Conservation (phyloP, 2,797 vertebrate species). For the Astyanax mexicanus region DNA sequence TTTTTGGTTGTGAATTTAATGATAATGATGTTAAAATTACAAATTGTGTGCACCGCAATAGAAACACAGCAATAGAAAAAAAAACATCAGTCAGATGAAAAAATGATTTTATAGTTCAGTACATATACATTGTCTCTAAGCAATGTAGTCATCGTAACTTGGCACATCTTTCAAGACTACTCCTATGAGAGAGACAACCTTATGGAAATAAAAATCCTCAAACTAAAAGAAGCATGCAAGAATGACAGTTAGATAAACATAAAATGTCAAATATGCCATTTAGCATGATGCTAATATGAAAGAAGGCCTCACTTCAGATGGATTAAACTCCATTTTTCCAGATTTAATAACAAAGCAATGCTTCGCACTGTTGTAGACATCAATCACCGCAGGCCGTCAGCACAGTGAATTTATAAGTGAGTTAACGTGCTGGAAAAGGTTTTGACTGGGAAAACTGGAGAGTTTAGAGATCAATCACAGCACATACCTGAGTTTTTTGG, state of each 20-base stretch:
- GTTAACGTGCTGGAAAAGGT: not conserved
- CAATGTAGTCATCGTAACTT: no score
- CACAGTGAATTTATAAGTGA: not conserved
- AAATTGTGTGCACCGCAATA: no score
- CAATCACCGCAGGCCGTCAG: not conserved
- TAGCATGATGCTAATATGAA: not conserved
- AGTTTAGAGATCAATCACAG: slow-evolving; percentile 7
- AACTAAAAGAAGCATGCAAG: not conserved
- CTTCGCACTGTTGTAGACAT: not conserved
- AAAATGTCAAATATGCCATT: slow-evolving; percentile 5
- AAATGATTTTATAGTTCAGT: not conserved
- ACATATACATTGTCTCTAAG: not conserved
- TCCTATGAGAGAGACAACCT: not conserved
- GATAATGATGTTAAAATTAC: no score
- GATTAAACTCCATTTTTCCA: slow-evolving; percentile 14
- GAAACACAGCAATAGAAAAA: no score
- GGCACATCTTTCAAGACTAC: not conserved
- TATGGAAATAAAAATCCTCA: not conserved
- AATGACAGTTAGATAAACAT: not conserved
- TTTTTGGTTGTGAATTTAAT: no score
- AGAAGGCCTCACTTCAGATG: not conserved
- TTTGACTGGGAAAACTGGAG: not conserved
- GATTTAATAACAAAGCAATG: slow-evolving; percentile 9
- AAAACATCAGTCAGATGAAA: not conserved
- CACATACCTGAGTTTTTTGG: slow-evolving; percentile 85